Evolutionary conservation across 2,797 vertebrate species (phyloP).

Genomic region (Adrianichthys oophorus): DNA sequence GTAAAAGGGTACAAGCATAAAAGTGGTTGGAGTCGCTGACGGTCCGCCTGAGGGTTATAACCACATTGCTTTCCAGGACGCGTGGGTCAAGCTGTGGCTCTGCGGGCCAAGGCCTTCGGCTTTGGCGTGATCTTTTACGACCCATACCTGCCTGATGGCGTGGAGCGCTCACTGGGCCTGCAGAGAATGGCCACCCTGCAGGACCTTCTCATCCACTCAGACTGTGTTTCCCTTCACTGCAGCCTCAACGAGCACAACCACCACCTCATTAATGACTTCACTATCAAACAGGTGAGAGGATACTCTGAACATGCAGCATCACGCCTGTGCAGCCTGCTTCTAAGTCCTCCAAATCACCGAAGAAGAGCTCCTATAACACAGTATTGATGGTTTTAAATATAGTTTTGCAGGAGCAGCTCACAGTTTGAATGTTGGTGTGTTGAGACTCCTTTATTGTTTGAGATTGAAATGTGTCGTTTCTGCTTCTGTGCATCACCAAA

Average conservation of each 20-base stretch:
- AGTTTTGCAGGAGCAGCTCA: too few species aligned
- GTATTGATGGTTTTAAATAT: too few species aligned
- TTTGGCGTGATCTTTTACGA: conserved; percentile 91
- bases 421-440: too few species aligned
- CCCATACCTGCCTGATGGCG: conserved; percentile 88
- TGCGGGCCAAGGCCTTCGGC: conserved; percentile 88
- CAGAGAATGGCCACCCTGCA: conserved; percentile 89
- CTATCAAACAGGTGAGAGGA: conserved; percentile 86
- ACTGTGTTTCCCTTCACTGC: conserved; percentile 91
- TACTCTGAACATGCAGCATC: too few species aligned
- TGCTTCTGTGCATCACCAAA: too few species aligned
- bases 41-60: too few species aligned
- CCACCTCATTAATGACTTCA: conserved; percentile 93
- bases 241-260: conserved; percentile 93
- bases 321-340: too few species aligned
- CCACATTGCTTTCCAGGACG: conserved; percentile 73
- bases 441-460: too few species aligned
- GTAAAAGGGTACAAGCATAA: conserved; percentile 9
- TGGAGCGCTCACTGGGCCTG: conserved; percentile 88
- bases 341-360: too few species aligned
- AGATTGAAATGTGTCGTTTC: too few species aligned
- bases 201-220: conserved; percentile 90
- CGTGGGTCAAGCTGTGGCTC: conserved; percentile 89
- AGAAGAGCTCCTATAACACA: too few species aligned
- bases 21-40: too few species aligned